These are phyloP conservation scores for Erpetoichthys calabaricus DNA, from an alignment of 2,797 vertebrate species.

Conservation along the genomic window DNA sequence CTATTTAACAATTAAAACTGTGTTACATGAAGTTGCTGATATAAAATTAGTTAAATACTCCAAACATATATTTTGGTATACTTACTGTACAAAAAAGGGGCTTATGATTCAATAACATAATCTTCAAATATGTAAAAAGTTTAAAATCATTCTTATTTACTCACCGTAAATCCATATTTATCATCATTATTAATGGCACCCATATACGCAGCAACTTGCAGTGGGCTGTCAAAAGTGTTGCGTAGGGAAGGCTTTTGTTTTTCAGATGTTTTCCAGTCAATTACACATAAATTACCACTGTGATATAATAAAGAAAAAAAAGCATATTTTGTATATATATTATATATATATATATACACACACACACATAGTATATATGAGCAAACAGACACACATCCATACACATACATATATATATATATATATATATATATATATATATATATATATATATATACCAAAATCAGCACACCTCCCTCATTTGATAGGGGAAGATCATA, in stretches of 20 bases:
- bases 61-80: background rate
- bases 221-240: slow-evolving; percentile 85
- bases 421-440: too few species aligned
- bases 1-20: too few species aligned
- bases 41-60: background rate
- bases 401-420: too few species aligned
- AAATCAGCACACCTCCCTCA: too few species aligned
- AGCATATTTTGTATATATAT: background rate
- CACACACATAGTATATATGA: too few species aligned
- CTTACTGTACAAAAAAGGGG: too few species aligned
- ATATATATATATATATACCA: too few species aligned
- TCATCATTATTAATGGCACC: slow-evolving; percentile 78
- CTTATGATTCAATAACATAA: too few species aligned
- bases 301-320: slow-evolving; percentile 3
- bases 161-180: slow-evolving; percentile 86
- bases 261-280: slow-evolving; percentile 96
- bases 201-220: slow-evolving; percentile 84
- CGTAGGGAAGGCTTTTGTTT: slow-evolving; percentile 71
- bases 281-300: slow-evolving; percentile 76
- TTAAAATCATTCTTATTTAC: slow-evolving; percentile 12
- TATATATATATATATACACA: background rate
- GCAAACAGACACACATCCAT: too few species aligned
- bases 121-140: background rate
- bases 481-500: too few species aligned
- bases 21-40: background rate